Evolutionary conservation across 2,888 invertebrate genomes (phyloP).

Genomic region (Antheraea assamensis): DNA sequence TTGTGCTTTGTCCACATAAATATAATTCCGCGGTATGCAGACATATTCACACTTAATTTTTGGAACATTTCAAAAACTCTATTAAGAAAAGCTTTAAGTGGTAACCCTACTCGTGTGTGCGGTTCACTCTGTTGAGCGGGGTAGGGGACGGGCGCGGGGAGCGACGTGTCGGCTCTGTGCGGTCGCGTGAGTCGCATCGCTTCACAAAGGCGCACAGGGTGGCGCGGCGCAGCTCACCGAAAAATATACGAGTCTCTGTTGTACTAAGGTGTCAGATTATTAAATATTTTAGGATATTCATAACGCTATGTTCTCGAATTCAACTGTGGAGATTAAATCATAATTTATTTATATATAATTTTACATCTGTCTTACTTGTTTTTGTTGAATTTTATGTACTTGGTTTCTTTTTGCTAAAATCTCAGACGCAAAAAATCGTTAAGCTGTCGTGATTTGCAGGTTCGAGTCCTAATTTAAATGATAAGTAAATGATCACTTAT

Average conservation of each 20-base stretch:
- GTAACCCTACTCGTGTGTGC: constrained; percentile 20
- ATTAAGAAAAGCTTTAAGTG: constrained; percentile 17
- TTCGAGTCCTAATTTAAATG: no score
- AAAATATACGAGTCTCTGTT: constrained; percentile 34
- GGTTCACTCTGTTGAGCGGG: neutral
- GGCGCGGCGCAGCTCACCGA: constrained; percentile 28
- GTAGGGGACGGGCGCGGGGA: neutral
- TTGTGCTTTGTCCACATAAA: no score
- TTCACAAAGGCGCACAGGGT: constrained; percentile 67
- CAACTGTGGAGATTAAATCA: neutral
- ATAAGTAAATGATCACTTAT: no score
- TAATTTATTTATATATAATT: no score
- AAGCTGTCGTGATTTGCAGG: no score
- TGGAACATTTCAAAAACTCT: neutral
- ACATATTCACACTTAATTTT: no score
- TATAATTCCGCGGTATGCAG: no score
- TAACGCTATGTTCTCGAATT: neutral
- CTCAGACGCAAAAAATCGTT: no score
- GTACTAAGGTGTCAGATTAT: constrained; percentile 9
- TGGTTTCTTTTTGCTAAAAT: no score
- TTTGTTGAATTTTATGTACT: no score
- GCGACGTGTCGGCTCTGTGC: constrained; percentile 37
- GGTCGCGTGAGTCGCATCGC: constrained; percentile 54
- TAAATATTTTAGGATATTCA: neutral
- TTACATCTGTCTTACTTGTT: no score